Conservation (phyloP, 2,888 invertebrate genomes). For the Epirrita christyi region DNA sequence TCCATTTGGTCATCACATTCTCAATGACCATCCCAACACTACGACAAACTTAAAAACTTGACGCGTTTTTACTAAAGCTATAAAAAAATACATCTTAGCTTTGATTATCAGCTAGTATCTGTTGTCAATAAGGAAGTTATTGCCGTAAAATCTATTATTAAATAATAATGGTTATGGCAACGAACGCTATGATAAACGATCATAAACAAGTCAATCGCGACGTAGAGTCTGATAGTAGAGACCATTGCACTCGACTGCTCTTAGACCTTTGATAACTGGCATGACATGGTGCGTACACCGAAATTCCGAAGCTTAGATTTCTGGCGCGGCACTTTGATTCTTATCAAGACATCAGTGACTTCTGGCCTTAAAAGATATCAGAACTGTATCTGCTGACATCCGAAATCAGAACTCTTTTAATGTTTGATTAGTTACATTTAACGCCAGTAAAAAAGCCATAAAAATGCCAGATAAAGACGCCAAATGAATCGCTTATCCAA, state of each 20-base stretch:
- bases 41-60: conserved; percentile 37
- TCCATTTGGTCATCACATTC: conserved; percentile 40
- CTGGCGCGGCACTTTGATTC: conserved; percentile 45
- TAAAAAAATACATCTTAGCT: conserved; percentile 37
- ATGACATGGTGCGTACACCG: conserved; percentile 48
- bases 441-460: conserved; percentile 28
- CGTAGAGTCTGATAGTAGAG: conserved; percentile 64
- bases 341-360: conserved; percentile 22
- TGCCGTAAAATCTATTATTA: conserved; percentile 71
- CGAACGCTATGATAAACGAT: conserved; percentile 64
- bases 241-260: conserved; percentile 71
- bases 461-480: conserved; percentile 30
- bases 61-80: conserved; percentile 34
- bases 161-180: conserved; percentile 61
- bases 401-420: conserved; percentile 27
- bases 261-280: conserved; percentile 64
- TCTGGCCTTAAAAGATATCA: conserved; percentile 33
- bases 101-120: conserved; percentile 22
- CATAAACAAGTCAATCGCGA: conserved; percentile 75
- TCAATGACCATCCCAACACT: conserved; percentile 39
- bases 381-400: conserved; percentile 16
- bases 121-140: conserved; percentile 53
- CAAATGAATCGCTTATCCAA: conserved; percentile 51
- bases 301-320: conserved; percentile 51
- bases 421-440: conserved; percentile 24